Conservation (phyloP, 2,888 invertebrate genomes). For the Bhutanitis thaidina region DNA sequence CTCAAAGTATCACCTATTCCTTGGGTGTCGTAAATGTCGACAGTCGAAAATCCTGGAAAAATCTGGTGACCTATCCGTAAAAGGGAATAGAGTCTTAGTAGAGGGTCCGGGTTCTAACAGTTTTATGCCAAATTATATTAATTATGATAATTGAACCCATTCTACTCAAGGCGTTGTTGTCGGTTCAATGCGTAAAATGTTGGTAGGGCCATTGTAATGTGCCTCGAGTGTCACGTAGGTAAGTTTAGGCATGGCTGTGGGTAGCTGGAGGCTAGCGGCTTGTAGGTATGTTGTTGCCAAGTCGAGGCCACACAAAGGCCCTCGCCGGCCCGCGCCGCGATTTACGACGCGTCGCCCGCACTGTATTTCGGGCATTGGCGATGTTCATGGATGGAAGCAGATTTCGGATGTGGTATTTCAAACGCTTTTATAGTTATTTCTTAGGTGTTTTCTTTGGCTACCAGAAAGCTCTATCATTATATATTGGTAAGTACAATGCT, state of each 20-base stretch:
- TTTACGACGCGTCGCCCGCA: constrained; percentile 80
- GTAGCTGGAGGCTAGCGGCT: constrained; percentile 29
- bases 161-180: background rate
- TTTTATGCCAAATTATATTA: too few relatives aligned
- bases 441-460: too few relatives aligned
- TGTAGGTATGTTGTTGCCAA: constrained; percentile 51
- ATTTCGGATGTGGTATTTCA: constrained; percentile 44
- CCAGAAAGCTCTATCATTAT: too few relatives aligned
- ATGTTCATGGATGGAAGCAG: constrained; percentile 33
- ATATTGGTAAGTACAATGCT: too few relatives aligned
- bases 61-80: too few relatives aligned
- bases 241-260: constrained; percentile 24
- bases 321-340: constrained; percentile 76
- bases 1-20: too few relatives aligned
- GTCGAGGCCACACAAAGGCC: constrained; percentile 68
- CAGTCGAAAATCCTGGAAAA: too few relatives aligned
- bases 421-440: background rate
- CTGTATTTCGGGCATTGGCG: constrained; percentile 76
- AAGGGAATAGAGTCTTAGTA: too few relatives aligned
- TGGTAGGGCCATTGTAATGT: background rate
- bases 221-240: constrained; percentile 5
- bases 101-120: too few relatives aligned
- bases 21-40: too few relatives aligned
- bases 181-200: background rate
- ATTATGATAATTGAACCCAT: background rate